Conservation (phyloP, 2,113 vertebrate genomes). For the Ramphastos sulfuratus region DNA sequence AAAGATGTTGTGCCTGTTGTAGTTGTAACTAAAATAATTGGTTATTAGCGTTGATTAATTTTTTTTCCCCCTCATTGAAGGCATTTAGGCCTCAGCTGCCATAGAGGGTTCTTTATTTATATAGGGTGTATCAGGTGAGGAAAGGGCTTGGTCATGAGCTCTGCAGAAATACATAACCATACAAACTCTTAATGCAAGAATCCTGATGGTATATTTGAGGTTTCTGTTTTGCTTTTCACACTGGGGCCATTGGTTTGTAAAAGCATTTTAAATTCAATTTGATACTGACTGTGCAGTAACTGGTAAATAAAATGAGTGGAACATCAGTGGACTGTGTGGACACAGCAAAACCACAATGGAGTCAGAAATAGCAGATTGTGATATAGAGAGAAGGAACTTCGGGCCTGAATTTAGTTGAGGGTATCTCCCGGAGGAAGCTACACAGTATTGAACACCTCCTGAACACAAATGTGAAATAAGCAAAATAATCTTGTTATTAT, state of each 20-base stretch:
- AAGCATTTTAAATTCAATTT: background rate
- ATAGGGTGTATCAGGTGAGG: rapidly evolving
- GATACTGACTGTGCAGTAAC: background rate
- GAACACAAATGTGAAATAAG: background rate
- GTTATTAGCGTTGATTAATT: rapidly evolving
- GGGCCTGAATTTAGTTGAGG: background rate
- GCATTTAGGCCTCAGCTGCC: background rate
- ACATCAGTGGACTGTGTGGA: background rate
- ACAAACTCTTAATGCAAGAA: background rate
- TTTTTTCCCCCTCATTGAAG: rapidly evolving
- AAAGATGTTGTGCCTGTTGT: background rate
- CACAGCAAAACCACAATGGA: background rate
- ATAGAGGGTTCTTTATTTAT: background rate
- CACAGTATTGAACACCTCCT: background rate
- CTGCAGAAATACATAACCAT: background rate
- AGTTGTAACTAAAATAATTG: rapidly evolving
- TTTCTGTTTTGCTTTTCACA: background rate
- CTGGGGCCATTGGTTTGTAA: background rate
- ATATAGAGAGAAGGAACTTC: background rate
- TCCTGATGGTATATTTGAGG: background rate
- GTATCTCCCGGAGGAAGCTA: background rate
- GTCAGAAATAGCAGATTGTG: background rate
- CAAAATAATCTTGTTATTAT: background rate
- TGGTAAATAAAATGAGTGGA: background rate
- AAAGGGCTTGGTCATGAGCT: background rate